These are phyloP conservation scores for Philhelius pedissequus DNA, from an alignment of 2,888 invertebrate species.

Conservation along the genomic window DNA sequence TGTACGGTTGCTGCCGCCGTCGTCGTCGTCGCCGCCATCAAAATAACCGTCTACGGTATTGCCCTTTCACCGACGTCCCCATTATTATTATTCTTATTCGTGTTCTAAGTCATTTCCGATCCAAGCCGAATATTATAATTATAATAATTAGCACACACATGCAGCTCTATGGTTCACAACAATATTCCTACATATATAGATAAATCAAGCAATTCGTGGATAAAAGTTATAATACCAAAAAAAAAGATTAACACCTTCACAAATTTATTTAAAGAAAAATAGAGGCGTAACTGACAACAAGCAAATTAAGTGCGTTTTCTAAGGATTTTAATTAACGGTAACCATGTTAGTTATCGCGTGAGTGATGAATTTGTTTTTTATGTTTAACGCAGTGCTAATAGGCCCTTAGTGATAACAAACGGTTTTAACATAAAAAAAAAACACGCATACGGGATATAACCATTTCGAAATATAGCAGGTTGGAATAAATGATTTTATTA, in stretches of 20 bases:
- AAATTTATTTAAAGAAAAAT: background rate
- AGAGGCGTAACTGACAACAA: conserved; percentile 7
- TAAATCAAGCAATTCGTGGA: conserved; percentile 7
- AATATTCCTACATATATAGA: no score
- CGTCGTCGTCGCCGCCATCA: background rate
- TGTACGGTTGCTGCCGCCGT: conserved; percentile 42
- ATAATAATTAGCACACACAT: conserved; percentile 53
- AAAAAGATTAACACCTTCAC: conserved; percentile 11
- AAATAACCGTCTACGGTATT: background rate
- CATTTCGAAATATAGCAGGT: background rate
- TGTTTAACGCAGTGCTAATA: background rate
- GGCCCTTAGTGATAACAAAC: background rate
- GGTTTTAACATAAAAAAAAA: background rate
- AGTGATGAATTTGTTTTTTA: conserved; percentile 1
- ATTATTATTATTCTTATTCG: background rate
- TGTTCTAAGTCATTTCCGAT: conserved; percentile 14
- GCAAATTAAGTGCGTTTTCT: conserved; percentile 19
- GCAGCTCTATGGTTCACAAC: conserved; percentile 9
- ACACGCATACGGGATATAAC: background rate
- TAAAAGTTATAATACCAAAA: conserved; percentile 38
- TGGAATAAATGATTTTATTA: background rate
- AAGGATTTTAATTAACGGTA: conserved; percentile 42
- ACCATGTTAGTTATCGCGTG: conserved; percentile 60
- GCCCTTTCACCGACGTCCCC: background rate
- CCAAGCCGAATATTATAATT: conserved; percentile 30